Base-by-base conservation (phyloP, 2,113 vertebrate genomes). In the Nanorana parkeri region DNA sequence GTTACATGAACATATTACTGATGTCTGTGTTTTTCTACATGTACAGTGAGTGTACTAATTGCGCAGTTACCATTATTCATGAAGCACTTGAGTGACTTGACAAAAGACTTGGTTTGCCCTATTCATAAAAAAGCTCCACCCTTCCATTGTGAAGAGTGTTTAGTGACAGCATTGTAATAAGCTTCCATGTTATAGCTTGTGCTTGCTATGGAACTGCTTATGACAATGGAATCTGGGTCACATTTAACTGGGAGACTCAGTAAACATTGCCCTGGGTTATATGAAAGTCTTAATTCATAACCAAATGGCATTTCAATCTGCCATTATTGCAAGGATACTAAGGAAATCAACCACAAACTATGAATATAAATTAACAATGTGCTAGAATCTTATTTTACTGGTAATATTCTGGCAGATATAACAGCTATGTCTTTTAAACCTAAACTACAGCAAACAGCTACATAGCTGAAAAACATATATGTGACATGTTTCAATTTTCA, bases 91-190 rank as follows among this genome's bases (percentile, higher is more conserved):
- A 47, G 10, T 47, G 41, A 80, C 78, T 11, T 47, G 41, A 80
- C 78, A 69, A 80, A 68, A 69, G 66, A 61, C 28, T 58, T 17
- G 5, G 17, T 68, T 71, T 60, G 66, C 17, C 51, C 66, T 69
- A 69, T 80, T 69, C 78, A 69, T 61, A 68, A 69, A 55, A 28
- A 69, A 47, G 21, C 55, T 80, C 78, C 66, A 69, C 78, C 66
- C 63, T 28, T 19, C 61, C 66, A 51, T 47, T 69, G 55, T 58
- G 4, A 41, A 16, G 21, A 7, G 36, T 6, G n/a, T 61, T 54
- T 29, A 69, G 52, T 17, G n/a, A 78, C 58, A 56, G 28, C 13
- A 16, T 36, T 32, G n/a, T 41, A 69, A 60, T 69, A 60, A 61
- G 10, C 29, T 60, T 55, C 29, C 41, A 15, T 58, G 54, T 47